Conservation (phyloP, 2,797 vertebrate genomes). For the Rachycentron canadum region DNA sequence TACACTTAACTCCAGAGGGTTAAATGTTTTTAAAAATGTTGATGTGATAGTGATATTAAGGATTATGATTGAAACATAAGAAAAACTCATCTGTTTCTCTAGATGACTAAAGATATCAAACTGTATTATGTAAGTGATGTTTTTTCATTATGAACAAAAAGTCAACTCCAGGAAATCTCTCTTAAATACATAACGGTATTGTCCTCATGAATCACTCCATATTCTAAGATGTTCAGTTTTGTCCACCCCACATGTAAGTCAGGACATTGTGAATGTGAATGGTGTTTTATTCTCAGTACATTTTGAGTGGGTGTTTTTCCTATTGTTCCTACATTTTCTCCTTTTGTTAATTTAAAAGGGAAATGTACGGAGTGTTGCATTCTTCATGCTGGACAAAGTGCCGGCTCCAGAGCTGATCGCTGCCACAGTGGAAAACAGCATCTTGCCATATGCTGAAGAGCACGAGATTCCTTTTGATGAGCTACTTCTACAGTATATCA, state of each 20-base stretch:
- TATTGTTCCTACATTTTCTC: neutral
- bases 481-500: conserved; percentile 93
- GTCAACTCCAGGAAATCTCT: neutral
- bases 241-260: neutral
- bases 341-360: conserved; percentile 83
- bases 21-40: neutral
- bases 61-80: neutral
- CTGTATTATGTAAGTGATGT: neutral
- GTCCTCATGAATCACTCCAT: neutral
- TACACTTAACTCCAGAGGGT: neutral
- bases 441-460: conserved; percentile 90
- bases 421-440: conserved; percentile 85
- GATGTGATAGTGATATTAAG: too few relatives aligned
- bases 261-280: neutral
- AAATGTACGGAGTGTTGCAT: conserved; percentile 90
- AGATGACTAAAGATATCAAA: neutral
- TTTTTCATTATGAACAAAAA: neutral
- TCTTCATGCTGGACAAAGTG: conserved; percentile 96
- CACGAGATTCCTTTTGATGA: conserved; percentile 90
- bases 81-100: neutral
- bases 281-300: neutral
- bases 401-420: conserved; percentile 93
- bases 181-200: neutral
- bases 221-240: neutral
- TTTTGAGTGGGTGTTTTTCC: neutral